Base-by-base conservation (phyloP, 2,797 vertebrate genomes). In the Anguilla pacifica region DNA sequence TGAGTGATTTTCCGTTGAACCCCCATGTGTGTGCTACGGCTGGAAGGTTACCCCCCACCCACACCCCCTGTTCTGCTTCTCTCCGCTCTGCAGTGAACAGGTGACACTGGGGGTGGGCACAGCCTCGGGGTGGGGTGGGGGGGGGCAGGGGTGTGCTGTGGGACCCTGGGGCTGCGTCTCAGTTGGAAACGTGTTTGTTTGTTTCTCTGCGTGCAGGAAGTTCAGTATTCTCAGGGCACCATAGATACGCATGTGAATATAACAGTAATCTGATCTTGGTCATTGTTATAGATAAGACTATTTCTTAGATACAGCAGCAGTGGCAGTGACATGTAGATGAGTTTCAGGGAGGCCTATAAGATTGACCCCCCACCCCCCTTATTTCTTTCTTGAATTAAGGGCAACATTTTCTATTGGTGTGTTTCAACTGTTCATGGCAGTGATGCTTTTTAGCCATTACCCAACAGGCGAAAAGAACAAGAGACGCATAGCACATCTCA, bases 151-250 rank as follows among this genome's bases (percentile, higher is more conserved):
- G 39, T 39, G 39, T 3, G 15, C 53, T 84, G 2, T 43, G 15
- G 83, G 25, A 10, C 83, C 53, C 53, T 31, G 6, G 77, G 77
- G 43, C 22, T 49, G 77, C 6, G 15, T 81, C 39, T 25, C 39
- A 46, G 39, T 79, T 13, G 77, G 77, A 46, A 46, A 51, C 46
- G 6, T 82, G 43, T 82, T 82, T 82, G 77, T 81, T 81, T 49
- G 46, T 82, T 51, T 51, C 51, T 82, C 79, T 82, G 43, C n/a
- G 19, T 81, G 6, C 46, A 82, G 79, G 79, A 46, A 51, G 79
- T 19, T 51, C 19, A 46, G 22, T 49, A 82, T 82, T 46, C 79
- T 51, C 43, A 51, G 43, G 39, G 22, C 19, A 51, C 79, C 79
- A 51, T n/a, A 49, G 43, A 13, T 49, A n/a, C 39, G 49, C 39